Evolutionary conservation across 2,113 vertebrate species (phyloP).

Genomic region (Tretioscincus oriximinensis): DNA sequence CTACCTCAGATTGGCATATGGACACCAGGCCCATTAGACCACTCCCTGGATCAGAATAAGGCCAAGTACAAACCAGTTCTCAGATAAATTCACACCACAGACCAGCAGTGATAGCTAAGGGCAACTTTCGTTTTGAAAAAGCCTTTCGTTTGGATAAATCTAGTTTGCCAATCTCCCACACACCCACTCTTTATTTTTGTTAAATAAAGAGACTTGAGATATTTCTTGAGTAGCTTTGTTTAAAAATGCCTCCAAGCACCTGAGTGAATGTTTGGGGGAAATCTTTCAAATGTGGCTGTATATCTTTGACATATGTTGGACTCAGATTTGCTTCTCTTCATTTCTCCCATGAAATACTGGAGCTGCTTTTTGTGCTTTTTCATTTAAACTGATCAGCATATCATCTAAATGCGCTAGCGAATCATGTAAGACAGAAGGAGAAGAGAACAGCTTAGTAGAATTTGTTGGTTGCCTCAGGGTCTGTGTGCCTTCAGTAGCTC

Average conservation of each 20-base stretch:
- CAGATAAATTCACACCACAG: no score
- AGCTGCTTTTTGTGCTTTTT: not conserved
- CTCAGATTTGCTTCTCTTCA: not conserved
- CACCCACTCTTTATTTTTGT: not conserved
- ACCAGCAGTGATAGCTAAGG: no score
- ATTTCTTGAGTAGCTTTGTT: not conserved
- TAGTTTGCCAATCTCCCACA: no score
- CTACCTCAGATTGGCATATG: no score
- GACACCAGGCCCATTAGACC: no score
- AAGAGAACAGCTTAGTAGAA: not conserved
- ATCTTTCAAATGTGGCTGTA: not conserved
- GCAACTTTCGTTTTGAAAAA: no score
- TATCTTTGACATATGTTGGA: not conserved
- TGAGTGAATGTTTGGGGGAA: no score
- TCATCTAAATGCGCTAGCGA: not conserved
- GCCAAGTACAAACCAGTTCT: no score
- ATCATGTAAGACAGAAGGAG: not conserved
- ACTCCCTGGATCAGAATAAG: no score
- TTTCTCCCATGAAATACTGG: not conserved
- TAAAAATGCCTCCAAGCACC: no score
- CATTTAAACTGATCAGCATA: not conserved
- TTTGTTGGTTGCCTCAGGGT: not conserved
- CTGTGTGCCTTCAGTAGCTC: no score
- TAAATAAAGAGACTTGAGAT: not conserved
- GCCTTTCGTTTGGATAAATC: not conserved